Conservation (phyloP, 2,113 vertebrate species). For the Neogale vison region DNA sequence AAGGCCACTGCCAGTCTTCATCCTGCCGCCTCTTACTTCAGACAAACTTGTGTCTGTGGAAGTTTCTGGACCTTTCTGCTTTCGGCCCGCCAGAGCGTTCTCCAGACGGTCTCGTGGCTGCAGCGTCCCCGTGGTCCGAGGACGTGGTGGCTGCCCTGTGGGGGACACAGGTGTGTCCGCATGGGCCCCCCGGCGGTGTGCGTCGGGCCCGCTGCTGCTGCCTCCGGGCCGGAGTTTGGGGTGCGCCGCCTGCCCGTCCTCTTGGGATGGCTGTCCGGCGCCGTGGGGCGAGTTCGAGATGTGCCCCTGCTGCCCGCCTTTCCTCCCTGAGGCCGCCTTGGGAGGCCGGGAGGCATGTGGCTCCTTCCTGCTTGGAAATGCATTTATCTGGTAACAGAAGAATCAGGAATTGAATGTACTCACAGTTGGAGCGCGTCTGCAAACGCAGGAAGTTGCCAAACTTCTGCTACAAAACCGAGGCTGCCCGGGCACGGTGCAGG, state of each 20-base stretch:
- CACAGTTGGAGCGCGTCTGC: not conserved
- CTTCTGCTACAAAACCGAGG: not conserved
- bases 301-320: rapidly evolving
- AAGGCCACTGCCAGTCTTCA: not conserved
- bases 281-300: rapidly evolving
- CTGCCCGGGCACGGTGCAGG: not conserved
- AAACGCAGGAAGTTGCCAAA: constrained; percentile 34
- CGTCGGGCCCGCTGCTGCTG: rapidly evolving
- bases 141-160: not conserved
- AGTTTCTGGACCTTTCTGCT: not conserved
- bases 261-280: not conserved
- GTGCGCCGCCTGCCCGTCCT: rapidly evolving
- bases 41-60: not conserved
- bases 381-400: not conserved
- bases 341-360: not conserved
- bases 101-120: rapidly evolving
- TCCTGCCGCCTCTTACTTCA: not conserved
- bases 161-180: rapidly evolving
- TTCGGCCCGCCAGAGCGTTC: rapidly evolving
- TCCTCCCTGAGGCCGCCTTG: rapidly evolving
- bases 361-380: not conserved
- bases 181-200: not conserved
- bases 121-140: rapidly evolving
- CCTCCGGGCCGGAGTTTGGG: rapidly evolving
- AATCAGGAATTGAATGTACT: not conserved